Percentiles rank a stretch among this genome's conserved stretches.
Evolutionary conservation across 2,888 invertebrate genomes (phyloP).

Genomic region (Auanema freiburgensis): DNA sequence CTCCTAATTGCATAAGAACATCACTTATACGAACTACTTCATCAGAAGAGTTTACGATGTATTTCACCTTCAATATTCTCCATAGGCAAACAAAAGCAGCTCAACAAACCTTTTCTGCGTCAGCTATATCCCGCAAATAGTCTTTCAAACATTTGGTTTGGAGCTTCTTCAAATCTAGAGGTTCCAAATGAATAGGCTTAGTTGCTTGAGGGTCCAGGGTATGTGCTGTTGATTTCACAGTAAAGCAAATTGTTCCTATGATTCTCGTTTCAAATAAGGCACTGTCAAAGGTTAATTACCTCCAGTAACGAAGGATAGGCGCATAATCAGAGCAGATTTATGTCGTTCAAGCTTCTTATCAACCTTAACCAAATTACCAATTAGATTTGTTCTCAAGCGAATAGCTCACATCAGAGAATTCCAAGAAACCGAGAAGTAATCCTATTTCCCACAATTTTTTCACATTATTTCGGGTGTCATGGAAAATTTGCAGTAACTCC

Average conservation of each 20-base stretch:
- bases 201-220: conserved; percentile 37
- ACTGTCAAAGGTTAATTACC: conserved; percentile 28
- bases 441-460: conserved; percentile 52
- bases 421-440: conserved; percentile 49
- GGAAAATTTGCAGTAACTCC: conserved; percentile 62
- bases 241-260: conserved; percentile 54
- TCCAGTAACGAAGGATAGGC: conserved; percentile 53
- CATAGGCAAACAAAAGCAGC: neutral
- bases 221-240: conserved; percentile 54
- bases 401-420: conserved; percentile 38
- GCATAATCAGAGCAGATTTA: conserved; percentile 50
- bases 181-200: conserved; percentile 59
- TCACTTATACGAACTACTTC: conserved; percentile 54
- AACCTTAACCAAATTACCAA: conserved; percentile 24
- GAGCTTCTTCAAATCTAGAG: conserved; percentile 59
- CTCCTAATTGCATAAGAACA: conserved; percentile 45
- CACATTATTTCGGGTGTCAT: conserved; percentile 53
- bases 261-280: neutral
- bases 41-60: conserved; percentile 50
- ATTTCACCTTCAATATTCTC: conserved; percentile 45
- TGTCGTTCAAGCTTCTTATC: conserved; percentile 42
- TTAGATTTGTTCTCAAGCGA: neutral
- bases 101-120: conserved; percentile 54
- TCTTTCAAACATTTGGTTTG: conserved; percentile 62
- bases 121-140: conserved; percentile 60